Percentiles rank a stretch among this genome's conserved stretches.
Conservation (phyloP, 2,113 vertebrate genomes). For the Talpa occidentalis region DNA sequence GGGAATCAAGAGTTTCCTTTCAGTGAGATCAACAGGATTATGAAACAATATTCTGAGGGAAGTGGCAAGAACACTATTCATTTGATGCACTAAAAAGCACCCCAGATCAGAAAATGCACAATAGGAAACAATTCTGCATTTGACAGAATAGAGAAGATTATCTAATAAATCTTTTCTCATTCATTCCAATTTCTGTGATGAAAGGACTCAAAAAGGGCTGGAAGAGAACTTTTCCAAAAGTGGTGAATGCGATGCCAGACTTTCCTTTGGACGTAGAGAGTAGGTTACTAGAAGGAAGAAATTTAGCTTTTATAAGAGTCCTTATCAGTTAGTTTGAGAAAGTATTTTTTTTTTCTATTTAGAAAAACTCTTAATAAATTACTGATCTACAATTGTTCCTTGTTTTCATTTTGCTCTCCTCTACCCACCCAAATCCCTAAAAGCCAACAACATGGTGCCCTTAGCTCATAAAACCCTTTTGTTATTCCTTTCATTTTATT, state of each 20-base stretch:
- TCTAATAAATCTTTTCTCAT: not conserved
- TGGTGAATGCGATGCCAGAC: not conserved
- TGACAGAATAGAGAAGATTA: not conserved
- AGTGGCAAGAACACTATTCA: not conserved
- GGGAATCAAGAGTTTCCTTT: not conserved
- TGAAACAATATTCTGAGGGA: not conserved
- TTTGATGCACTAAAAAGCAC: not conserved
- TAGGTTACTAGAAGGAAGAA: conserved; percentile 17
- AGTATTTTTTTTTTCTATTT: not conserved
- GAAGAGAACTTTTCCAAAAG: conserved; percentile 34
- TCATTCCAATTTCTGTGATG: conserved; percentile 39
- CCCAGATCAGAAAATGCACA: not conserved
- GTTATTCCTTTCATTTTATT: not conserved
- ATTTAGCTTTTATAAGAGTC: conserved; percentile 1
- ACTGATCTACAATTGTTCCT: not conserved
- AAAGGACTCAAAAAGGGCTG: not conserved
- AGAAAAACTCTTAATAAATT: conserved; percentile 39
- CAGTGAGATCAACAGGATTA: not conserved
- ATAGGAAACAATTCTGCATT: not conserved
- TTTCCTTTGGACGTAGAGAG: not conserved
- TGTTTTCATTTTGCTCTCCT: not conserved
- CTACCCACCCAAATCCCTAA: not conserved
- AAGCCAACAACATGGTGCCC: not conserved
- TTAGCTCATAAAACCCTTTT: not conserved
- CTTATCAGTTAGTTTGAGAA: conserved; percentile 12